A percentile compares a stretch with the other conserved stretches of the same genome.
Conservation (phyloP, 1,140 invertebrate species). For the Pemphigus obesinymphae region DNA sequence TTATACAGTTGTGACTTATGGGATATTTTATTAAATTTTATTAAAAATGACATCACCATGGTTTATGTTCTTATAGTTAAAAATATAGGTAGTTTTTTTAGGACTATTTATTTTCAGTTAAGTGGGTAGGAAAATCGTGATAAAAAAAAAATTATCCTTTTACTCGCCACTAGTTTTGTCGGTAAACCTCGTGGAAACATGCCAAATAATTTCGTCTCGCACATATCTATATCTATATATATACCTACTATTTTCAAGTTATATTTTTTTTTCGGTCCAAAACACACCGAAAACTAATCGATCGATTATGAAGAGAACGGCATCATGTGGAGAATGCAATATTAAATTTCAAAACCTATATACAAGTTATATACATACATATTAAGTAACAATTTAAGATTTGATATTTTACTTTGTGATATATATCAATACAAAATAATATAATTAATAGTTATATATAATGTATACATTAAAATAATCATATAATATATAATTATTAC, state of each 20-base stretch:
- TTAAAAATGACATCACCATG: too few species aligned
- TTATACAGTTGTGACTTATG: too few species aligned
- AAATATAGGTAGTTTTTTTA: neutral
- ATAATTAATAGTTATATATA: neutral
- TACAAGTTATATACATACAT: too few species aligned
- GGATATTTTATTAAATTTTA: too few species aligned
- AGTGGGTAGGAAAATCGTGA: neutral
- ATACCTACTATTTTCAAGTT: neutral
- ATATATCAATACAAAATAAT: too few species aligned
- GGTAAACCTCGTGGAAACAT: neutral
- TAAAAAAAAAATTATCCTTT: conserved; percentile 14
- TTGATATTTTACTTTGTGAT: neutral
- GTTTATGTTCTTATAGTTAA: neutral
- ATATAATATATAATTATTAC: too few species aligned
- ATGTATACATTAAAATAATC: neutral
- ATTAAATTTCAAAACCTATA: conserved; percentile 16
- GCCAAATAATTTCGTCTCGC: neutral
- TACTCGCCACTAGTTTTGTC: neutral
- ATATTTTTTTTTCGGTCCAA: neutral
- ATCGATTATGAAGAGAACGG: neutral
- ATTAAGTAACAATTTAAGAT: neutral
- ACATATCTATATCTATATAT: neutral
- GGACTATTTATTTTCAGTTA: neutral
- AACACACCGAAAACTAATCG: neutral
- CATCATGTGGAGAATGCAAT: conserved; percentile 11